Evolutionary conservation across 2,888 invertebrate genomes (phyloP), one percentile per base, ranked within the genome.

Genomic region (Mechanitis messenoides): DNA sequence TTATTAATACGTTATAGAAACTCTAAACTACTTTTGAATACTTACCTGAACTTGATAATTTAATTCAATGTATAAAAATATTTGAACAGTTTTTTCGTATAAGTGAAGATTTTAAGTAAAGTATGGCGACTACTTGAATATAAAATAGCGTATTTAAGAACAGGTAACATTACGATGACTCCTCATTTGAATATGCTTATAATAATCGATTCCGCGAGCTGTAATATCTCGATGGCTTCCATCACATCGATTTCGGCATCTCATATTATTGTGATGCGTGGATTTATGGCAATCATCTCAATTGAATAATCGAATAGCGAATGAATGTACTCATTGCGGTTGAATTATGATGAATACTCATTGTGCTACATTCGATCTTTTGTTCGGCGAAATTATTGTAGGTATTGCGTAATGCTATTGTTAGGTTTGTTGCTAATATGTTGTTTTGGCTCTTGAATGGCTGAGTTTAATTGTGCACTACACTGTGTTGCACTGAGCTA

Each of bases 271-370:
- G 65, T 68, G 60, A 63, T 65, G 61, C 63, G 64, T 66, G 63
- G 63, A 70, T 69, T 66, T 68, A 66, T 68, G 53, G 66, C 69
- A 68, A 78, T 74, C 71, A 69, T 72, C 73, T 69, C 75, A 77
- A 81, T 79, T 76, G 75, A 76, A 75, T 72, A 75, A 81, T 80
- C 69, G 75, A 74, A 75, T 72, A 70, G 74, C 71, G 71, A 73
- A 71, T 77, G 75, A 72, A 76, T 79, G 79, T 78, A 77, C 80
- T 76, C 78, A 79, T 78, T 82, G 79, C 74, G 71, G 77, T 78
- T 79, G 76, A 79, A 80, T 80, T 80, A 81, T 80, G 80, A 79
- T 80, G 81, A 80, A 81, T 80, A 79, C 78, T 76, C 79, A 81
- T 80, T 81, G 81, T 77, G 74, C 77, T 78, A 77, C 72, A 71